phyloP scores from a whole-genome alignment of 2,113 vertebrate species.

The Eulemur rufifrons region DNA sequence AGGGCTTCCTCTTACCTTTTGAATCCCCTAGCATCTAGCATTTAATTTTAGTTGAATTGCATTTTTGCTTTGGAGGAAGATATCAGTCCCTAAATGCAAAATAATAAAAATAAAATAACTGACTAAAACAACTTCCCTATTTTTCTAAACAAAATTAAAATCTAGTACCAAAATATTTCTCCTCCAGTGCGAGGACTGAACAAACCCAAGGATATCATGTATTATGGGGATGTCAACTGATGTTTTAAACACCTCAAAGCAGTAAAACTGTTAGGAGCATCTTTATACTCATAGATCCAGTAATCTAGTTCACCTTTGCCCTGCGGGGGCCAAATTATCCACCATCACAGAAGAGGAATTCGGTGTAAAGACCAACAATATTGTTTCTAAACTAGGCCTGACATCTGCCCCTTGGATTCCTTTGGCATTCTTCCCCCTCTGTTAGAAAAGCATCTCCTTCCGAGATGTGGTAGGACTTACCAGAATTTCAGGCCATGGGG shows the following conservation, averaged over 20 bases:
- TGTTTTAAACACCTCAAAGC: neutral
- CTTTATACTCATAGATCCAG: neutral
- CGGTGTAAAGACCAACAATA: neutral
- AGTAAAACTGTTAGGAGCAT: neutral
- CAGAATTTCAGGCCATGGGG: neutral
- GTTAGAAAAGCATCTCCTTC: neutral
- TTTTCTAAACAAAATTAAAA: constrained; percentile 37
- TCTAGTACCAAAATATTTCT: neutral
- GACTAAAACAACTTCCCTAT: neutral
- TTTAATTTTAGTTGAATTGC: neutral
- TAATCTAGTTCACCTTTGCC: neutral
- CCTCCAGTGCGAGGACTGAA: neutral
- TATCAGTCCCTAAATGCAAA: neutral
- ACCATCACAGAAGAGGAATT: neutral
- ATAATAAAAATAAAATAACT: constrained; percentile 23
- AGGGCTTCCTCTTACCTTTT: neutral
- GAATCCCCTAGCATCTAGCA: neutral
- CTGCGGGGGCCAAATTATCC: neutral
- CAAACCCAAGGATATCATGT: neutral
- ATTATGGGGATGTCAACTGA: neutral
- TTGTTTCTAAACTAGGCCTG: neutral
- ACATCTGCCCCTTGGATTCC: neutral
- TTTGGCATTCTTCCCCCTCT: neutral
- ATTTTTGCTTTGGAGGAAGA: constrained; percentile 22
- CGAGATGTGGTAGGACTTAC: neutral